A percentile compares a stretch with the other conserved stretches of the same genome.
Evolutionary conservation across 64 coral and sea anemone species (phyloP).

Genomic region (Acropora tenuis): DNA sequence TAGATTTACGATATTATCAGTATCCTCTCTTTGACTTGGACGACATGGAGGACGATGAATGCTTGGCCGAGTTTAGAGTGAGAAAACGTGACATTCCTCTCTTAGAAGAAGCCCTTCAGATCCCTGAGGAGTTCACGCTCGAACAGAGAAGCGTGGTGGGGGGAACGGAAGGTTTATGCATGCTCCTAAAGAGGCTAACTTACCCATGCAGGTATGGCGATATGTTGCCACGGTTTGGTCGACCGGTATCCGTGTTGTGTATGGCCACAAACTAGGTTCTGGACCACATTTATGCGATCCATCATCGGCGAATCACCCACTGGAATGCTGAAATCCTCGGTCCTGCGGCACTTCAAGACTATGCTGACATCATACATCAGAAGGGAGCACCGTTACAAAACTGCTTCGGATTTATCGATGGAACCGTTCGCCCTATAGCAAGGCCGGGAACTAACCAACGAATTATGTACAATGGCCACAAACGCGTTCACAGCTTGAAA

Average conservation of each 20-base stretch:
- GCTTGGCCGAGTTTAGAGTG: constrained; percentile 47
- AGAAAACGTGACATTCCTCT: constrained; percentile 39
- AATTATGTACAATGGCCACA: constrained; percentile 19
- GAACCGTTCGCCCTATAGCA: too few relatives aligned
- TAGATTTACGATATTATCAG: constrained; percentile 49
- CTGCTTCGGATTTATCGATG: too few relatives aligned
- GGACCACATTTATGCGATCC: constrained; percentile 38
- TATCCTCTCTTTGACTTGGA: constrained; percentile 40
- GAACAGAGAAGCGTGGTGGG: constrained; percentile 43
- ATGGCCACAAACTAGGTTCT: constrained; percentile 28
- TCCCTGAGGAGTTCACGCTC: constrained; percentile 20
- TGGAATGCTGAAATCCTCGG: constrained; percentile 38
- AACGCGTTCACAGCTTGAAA: constrained; percentile 23
- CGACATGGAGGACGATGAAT: constrained; percentile 22
- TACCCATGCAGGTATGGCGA: constrained; percentile 37
- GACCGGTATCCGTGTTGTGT: constrained; percentile 25
- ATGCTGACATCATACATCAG: not conserved
- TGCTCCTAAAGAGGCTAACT: constrained; percentile 50
- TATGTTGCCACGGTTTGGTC: constrained; percentile 41
- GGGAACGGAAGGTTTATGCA: constrained; percentile 26
- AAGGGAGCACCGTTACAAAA: too few relatives aligned
- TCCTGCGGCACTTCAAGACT: constrained; percentile 21
- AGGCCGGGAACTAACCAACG: constrained; percentile 3
- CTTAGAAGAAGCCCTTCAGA: constrained; percentile 25
- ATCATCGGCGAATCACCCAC: constrained; percentile 28